Percentiles rank a stretch among this genome's conserved stretches.
phyloP scores from a whole-genome alignment of 1,140 invertebrate genomes.

The Centruroides vittatus region DNA sequence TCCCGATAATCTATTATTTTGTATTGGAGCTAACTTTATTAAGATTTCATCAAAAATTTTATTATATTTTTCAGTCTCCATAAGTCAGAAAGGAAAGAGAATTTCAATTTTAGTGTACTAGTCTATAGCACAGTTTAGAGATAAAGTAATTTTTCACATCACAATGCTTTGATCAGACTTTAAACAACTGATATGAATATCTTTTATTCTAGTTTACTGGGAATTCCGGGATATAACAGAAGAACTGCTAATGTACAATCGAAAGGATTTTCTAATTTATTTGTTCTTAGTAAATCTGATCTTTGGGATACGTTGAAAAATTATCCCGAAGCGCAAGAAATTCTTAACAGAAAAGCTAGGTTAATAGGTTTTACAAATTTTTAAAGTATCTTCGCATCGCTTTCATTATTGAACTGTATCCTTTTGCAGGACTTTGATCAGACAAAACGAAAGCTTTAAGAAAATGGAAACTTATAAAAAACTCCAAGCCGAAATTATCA shows the following conservation, averaged over 20 bases:
- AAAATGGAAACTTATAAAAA: neutral
- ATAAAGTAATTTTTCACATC: constrained; percentile 42
- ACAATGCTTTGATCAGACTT: too few species aligned
- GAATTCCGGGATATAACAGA: constrained; percentile 67
- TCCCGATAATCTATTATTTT: too few species aligned
- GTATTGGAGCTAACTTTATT: too few species aligned
- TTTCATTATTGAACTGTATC: neutral
- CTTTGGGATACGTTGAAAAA: constrained; percentile 72
- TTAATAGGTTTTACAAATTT: constrained; percentile 16
- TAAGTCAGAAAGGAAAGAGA: too few species aligned
- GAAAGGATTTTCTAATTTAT: constrained; percentile 79
- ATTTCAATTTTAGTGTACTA: too few species aligned
- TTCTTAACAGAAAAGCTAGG: constrained; percentile 69
- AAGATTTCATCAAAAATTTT: too few species aligned
- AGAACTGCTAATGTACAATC: constrained; percentile 84
- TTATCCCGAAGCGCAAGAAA: constrained; percentile 76
- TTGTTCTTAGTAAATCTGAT: constrained; percentile 75
- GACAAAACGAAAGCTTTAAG: neutral
- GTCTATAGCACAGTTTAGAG: too few species aligned
- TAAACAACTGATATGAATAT: too few species aligned
- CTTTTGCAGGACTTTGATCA: neutral
- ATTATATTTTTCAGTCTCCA: too few species aligned
- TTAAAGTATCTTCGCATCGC: constrained; percentile 19
- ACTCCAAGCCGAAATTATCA: neutral
- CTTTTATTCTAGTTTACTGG: constrained; percentile 45